phyloP scores from a whole-genome alignment of 2,113 vertebrate species.

The Lutjanus erythropterus region DNA sequence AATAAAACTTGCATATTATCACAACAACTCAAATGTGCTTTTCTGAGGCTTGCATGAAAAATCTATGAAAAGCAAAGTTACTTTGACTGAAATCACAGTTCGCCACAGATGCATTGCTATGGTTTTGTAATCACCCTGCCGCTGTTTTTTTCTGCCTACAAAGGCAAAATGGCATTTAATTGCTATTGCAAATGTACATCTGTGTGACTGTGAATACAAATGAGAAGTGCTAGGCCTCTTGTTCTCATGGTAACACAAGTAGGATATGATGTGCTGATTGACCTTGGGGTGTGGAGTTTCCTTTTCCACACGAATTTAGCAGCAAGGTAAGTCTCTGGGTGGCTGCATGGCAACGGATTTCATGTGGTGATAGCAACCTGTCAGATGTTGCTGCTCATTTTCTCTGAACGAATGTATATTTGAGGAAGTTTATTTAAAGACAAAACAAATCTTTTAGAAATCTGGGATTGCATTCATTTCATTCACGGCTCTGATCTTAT shows the following conservation, averaged over 20 bases:
- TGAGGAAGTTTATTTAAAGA: conserved; percentile 43
- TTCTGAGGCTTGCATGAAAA: conserved; percentile 49
- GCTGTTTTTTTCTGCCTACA: conserved; percentile 50
- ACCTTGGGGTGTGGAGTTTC: conserved; percentile 76
- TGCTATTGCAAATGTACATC: conserved; percentile 79
- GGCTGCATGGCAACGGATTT: conserved; percentile 7
- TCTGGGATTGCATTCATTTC: conserved; percentile 59
- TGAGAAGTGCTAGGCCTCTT: conserved; percentile 72
- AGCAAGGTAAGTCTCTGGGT: conserved; percentile 53
- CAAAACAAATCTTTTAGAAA: conserved; percentile 61
- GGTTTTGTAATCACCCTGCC: conserved; percentile 45
- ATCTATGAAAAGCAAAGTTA: conserved; percentile 51
- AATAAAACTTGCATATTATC: conserved; percentile 63
- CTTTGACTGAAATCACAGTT: conserved; percentile 47
- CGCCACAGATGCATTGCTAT: conserved; percentile 33
- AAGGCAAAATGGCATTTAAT: conserved; percentile 79
- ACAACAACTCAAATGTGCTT: conserved; percentile 43
- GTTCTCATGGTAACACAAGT: conserved; percentile 84
- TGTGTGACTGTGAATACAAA: conserved; percentile 82
- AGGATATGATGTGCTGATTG: conserved; percentile 76
- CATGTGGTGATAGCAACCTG: conserved; percentile 1
- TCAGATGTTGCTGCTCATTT: conserved; percentile 25
- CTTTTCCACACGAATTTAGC: conserved; percentile 47
- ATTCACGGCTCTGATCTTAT: conserved; percentile 64
- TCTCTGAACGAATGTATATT: conserved; percentile 29